Evolutionary conservation across 2,797 vertebrate species (phyloP).

Genomic region (Phrynocephalus vlangalii): DNA sequence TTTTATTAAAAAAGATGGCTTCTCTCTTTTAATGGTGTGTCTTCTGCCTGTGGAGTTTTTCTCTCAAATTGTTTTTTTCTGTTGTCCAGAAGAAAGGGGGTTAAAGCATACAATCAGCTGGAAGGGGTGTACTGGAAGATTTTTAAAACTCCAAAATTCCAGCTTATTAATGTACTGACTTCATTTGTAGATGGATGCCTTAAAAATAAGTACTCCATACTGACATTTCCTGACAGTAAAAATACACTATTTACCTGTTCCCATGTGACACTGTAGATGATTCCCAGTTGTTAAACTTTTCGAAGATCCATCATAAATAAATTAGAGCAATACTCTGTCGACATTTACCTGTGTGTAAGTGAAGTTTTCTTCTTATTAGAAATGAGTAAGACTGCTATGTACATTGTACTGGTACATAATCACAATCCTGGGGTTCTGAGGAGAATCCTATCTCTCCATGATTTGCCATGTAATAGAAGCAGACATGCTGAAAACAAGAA

Average conservation of each 20-base stretch:
- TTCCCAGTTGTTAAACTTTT: too few relatives aligned
- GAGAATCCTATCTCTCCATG: not conserved
- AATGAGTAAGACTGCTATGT: too few relatives aligned
- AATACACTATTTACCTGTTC: not conserved
- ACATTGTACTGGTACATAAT: not conserved
- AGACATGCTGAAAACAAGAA: not conserved
- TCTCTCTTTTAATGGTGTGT: not conserved
- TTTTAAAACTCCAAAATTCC: not conserved
- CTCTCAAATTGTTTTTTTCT: constrained; percentile 2
- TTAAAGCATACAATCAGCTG: not conserved
- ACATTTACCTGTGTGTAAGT: too few relatives aligned
- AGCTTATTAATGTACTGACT: not conserved
- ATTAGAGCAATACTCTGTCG: too few relatives aligned
- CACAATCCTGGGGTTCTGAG: not conserved
- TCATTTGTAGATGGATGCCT: not conserved
- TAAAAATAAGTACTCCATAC: not conserved
- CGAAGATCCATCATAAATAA: too few relatives aligned
- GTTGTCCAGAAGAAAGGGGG: not conserved
- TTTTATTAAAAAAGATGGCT: not conserved
- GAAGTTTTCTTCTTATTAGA: too few relatives aligned
- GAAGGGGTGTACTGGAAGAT: not conserved
- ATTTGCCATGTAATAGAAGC: not conserved
- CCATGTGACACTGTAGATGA: not conserved
- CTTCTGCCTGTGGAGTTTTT: not conserved
- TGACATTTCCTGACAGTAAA: not conserved